Base-by-base conservation (phyloP, 37 sponge, comb jelly and placozoan genomes). In the Crambe crambe region DNA sequence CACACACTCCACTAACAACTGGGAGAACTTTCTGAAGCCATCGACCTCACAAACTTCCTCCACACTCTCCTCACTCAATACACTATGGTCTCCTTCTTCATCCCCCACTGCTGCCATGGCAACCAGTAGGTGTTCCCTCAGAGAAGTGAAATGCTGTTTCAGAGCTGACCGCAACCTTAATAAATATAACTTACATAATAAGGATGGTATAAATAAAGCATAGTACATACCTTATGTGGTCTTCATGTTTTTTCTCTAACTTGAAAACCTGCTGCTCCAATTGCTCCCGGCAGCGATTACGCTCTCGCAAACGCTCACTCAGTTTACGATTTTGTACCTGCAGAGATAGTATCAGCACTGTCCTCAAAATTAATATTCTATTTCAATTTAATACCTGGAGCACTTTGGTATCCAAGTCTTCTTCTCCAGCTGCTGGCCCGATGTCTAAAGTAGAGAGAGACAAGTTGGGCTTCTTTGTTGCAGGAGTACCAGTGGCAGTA, bases 391-490 rank as follows among this genome's bases (percentile, higher is more conserved):
- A 25, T 64, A 85, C 78, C 65, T 76, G 76, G 18, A 87, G 37
- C 37, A 90, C 82, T 72, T 90, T 90, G 29, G 81, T 32, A 38
- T 90, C 66, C n/a, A 90, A 70, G 54, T 90, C 90, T 76, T 90
- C 90, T 59, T 90, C 81, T 18, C 90, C 76, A 17, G 77, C 75
- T 20, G 81, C 81, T 39, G 90, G 80, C 0, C 81, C 80, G 22
- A 90, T 84, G 35, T 81, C 77, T 2, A 85, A 34, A 31, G 79
- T 51, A 12, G 57, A 25, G 37, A 37, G 0, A 27, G 58, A 30
- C 1, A 56, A 23, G 34, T 4, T 59, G 9, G 74, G 82, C 29
- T 74, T 73, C 67, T 73, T 73, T 1, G 23, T 34, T 8, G 56
- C 22, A 1, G 70, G 61, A 2, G 72, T 38, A 9, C 34, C 69